Evolutionary conservation across 2,888 invertebrate genomes (phyloP), one percentile per base, ranked within the genome.

Genomic region (Stenichneumon culpator): DNA sequence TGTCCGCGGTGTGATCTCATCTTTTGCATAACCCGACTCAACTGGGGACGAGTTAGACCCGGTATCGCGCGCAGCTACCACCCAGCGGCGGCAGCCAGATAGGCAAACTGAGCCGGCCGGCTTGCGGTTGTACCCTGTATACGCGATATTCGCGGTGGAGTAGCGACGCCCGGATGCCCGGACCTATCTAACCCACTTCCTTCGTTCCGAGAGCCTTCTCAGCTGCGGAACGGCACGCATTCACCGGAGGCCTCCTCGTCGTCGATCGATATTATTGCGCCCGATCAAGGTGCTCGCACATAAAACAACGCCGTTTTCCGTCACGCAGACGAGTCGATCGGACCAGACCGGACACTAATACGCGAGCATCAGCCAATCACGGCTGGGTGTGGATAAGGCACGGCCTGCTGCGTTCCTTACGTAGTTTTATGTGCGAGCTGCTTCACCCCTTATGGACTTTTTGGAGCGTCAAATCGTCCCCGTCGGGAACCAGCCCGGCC

Each of bases 1-100:
- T 72, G 72, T 22, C 14, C 22, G 28, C 70, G 72, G 83, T 87
- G 86, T 90, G 90, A 90, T 88, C 87, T 90, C 89, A 90, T 86
- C 87, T 88, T 90, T 90, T 90, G 88, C 90, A 89, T 90, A 90
- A 90, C 89, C 89, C 87, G 87, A 88, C 89, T 88, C 85, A 90
- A 90, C 90, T 87, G 86, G 86, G 88, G 88, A 88, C 87, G 88
- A 87, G 86, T 90, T 90, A 87, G 87, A 87, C 88, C 86, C 81
- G 86, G 74, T 70, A 83, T 78, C 87, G 81, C 74, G 87, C 82
- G 67, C 73, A 74, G 69, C 82, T 82, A 73, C 86, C 78, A 82
- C 77, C 79, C 70, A 57, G 44, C 44, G n/a, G 4, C 44, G 73
- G 16, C 69, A 65, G 70, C 36, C 63, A 73, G 52, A 67, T 52